A percentile compares a stretch with the other conserved stretches of the same genome.
Evolutionary conservation across 2,888 invertebrate species (phyloP).

Genomic region (Cataglyphis altisquamis): DNA sequence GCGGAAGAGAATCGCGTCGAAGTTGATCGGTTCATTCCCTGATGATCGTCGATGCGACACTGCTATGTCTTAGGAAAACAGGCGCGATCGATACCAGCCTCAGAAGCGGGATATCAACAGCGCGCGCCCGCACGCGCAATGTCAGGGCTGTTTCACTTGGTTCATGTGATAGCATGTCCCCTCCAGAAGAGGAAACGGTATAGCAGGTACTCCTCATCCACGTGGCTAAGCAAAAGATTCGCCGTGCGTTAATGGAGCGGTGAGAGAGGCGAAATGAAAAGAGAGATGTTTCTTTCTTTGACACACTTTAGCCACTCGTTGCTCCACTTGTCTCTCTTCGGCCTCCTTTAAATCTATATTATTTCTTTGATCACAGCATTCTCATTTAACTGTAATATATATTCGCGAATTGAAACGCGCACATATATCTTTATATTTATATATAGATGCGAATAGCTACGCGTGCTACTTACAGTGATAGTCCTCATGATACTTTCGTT

Average conservation of each 20-base stretch:
- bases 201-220: background rate
- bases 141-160: slow-evolving; percentile 79
- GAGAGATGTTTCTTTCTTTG: slow-evolving; percentile 40
- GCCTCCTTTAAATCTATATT: slow-evolving; percentile 20
- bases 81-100: slow-evolving; percentile 23
- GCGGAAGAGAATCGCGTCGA: background rate
- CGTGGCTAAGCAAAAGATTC: slow-evolving; percentile 9
- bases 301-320: slow-evolving; percentile 24
- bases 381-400: background rate
- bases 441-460: background rate
- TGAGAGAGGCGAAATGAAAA: background rate
- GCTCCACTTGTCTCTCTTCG: background rate
- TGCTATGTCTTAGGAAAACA: background rate
- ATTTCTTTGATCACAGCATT: slow-evolving; percentile 22
- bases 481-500: background rate
- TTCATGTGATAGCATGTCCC: background rate
- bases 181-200: too few species aligned
- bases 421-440: background rate
- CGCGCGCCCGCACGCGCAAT: slow-evolving; percentile 79
- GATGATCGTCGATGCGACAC: background rate
- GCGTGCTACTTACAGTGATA: background rate
- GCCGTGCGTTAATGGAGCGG: background rate
- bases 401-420: background rate
- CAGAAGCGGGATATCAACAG: background rate
- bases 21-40: slow-evolving; percentile 7